phyloP scores from a whole-genome alignment of 2,888 invertebrate species.

The Sceliomorpha sp. region DNA sequence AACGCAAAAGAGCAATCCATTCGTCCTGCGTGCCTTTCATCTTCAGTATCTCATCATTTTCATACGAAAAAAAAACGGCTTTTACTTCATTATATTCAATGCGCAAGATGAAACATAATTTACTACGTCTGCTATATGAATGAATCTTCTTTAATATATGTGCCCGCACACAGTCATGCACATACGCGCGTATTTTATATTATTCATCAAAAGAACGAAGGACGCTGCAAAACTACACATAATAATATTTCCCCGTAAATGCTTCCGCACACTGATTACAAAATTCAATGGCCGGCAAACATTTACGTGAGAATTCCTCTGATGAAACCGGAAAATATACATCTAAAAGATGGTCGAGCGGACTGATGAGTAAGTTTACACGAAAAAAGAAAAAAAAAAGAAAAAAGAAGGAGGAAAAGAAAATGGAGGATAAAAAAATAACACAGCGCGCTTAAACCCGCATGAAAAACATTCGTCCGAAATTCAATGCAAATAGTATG shows the following conservation, averaged over 20 bases:
- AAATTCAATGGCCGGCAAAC: slow-evolving; percentile 29
- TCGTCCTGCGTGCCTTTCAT: slow-evolving; percentile 20
- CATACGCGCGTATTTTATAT: slow-evolving; percentile 21
- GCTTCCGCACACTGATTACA: slow-evolving; percentile 28
- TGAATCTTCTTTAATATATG: slow-evolving; percentile 7
- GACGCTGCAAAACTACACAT: slow-evolving; percentile 6
- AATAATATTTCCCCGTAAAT: slow-evolving; percentile 24
- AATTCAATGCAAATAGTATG: slow-evolving; percentile 1
- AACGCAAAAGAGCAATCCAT: slow-evolving; percentile 6
- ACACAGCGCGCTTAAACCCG: slow-evolving; percentile 2
- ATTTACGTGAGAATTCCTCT: slow-evolving; percentile 24
- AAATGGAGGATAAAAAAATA: too few relatives aligned
- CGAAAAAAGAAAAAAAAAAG: too few relatives aligned
- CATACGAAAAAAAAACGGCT: slow-evolving; percentile 28
- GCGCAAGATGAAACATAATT: slow-evolving; percentile 19
- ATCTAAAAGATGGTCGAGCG: slow-evolving; percentile 7
- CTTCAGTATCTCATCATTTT: slow-evolving; percentile 30
- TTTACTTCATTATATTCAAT: slow-evolving; percentile 26
- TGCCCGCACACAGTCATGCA: too few relatives aligned
- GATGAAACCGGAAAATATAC: slow-evolving; percentile 19
- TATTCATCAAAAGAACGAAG: slow-evolving; percentile 24
- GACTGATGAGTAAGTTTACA: slow-evolving; percentile 3
- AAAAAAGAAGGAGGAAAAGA: too few relatives aligned
- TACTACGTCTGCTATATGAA: slow-evolving; percentile 7
- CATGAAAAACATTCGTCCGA: slow-evolving; percentile 1